A percentile compares a stretch with the other conserved stretches of the same genome.
phyloP scores from a whole-genome alignment of 2,113 vertebrate genomes.

The Opisthocomus hoazin region DNA sequence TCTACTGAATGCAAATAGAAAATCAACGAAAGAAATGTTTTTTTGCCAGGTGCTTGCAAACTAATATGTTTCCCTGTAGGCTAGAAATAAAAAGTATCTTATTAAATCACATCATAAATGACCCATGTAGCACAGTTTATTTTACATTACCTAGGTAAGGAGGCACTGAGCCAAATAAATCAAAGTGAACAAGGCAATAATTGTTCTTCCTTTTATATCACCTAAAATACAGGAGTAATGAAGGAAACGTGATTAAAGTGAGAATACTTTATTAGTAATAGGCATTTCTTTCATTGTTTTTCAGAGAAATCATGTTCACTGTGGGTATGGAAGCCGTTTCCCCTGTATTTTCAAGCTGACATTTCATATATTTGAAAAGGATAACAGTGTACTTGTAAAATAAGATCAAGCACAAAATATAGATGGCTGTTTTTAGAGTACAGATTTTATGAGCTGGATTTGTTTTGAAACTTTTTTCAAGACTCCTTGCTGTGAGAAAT shows the following conservation, averaged over 20 bases:
- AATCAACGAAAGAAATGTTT: neutral
- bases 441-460: neutral
- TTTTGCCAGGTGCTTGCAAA: slow-evolving; percentile 20
- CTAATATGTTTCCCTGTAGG: slow-evolving; percentile 26
- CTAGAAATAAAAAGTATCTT: slow-evolving; percentile 60
- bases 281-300: slow-evolving; percentile 7
- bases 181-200: slow-evolving; percentile 67
- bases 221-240: slow-evolving; percentile 53
- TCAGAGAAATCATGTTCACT: slow-evolving; percentile 1
- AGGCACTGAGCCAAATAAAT: slow-evolving; percentile 64
- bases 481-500: neutral
- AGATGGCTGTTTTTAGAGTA: neutral
- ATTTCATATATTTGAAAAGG: slow-evolving; percentile 29
- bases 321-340: neutral
- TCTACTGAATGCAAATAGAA: slow-evolving; percentile 4
- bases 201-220: slow-evolving; percentile 57
- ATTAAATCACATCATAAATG: slow-evolving; percentile 71
- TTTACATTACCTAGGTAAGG: slow-evolving; percentile 64
- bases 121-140: slow-evolving; percentile 63
- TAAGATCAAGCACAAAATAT: neutral
- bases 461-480: neutral
- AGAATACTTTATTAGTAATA: slow-evolving; percentile 16
- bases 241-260: slow-evolving; percentile 50
- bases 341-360: slow-evolving; percentile 11
- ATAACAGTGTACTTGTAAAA: neutral